Conservation (phyloP, 1,140 invertebrate species). For the Cotesia glomerata region DNA sequence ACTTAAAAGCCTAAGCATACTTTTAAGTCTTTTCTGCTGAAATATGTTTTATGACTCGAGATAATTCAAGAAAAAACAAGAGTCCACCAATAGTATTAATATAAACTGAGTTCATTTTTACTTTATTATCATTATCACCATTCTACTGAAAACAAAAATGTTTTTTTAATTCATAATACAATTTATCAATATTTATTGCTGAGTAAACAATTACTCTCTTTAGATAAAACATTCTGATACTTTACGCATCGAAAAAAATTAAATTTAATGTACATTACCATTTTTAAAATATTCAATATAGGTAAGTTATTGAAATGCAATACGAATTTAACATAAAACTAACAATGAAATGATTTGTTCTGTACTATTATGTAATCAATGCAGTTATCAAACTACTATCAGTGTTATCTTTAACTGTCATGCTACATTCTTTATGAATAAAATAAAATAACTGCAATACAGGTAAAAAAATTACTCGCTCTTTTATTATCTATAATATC, state of each 20-base stretch:
- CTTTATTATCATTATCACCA: no score
- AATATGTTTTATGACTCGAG: slow-evolving; percentile 28
- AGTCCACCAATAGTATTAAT: not conserved
- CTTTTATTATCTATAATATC: no score
- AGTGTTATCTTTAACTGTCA: slow-evolving; percentile 16
- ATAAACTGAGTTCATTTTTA: not conserved
- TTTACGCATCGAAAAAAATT: no score
- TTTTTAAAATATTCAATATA: no score
- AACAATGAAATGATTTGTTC: slow-evolving; percentile 14
- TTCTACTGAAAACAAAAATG: no score
- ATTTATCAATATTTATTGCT: no score
- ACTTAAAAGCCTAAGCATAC: not conserved
- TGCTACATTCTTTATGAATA: slow-evolving; percentile 6
- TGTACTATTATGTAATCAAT: slow-evolving; percentile 23
- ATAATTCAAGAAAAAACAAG: slow-evolving; percentile 33
- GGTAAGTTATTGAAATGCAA: no score
- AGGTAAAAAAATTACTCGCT: not conserved
- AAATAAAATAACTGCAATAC: not conserved
- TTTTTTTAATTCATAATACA: no score
- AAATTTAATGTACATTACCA: no score
- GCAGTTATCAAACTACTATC: slow-evolving; percentile 27
- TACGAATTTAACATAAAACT: no score
- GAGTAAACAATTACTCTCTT: no score
- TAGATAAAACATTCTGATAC: no score
- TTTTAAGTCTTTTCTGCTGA: slow-evolving; percentile 29